Evolutionary conservation across 1,140 invertebrate genomes (phyloP), one percentile per base, ranked within the genome.

Genomic region (Drosophila yakuba): DNA sequence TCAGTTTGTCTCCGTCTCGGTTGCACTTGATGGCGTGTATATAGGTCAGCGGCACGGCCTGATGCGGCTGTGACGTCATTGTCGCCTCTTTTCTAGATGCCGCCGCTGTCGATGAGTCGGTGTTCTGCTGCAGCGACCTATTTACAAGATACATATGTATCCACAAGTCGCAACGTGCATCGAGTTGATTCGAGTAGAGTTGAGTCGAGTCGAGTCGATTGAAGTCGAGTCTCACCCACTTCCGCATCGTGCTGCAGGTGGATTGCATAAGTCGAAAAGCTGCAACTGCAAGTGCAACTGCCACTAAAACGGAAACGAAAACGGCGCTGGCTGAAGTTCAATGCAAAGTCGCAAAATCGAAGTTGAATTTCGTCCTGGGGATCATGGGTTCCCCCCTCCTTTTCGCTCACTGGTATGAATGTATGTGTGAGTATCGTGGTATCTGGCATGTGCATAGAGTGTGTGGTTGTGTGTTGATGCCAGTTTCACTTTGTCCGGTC

Each of bases 41-140:
- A 89, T 88, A 80, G 84, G 84, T 88, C 84, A 88, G 80, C 84
- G 84, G 80, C 84, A 88, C 84, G 36, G 63, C 55, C 57, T 59
- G 73, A 66, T 56, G 73, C 73, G 61, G 67, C 67, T 54, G 77
- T 88, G 84, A 88, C 84, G 84, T 88, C 83, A 88, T 88, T 89
- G 74, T 76, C 78, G 63, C 52, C 75, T 77, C 64, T 66, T 62
- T 75, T 78, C 80, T 60, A 69, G 55, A 61, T 63, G 55, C 64
- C 45, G 74, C 58, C 56, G 50, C 28, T 75, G 71, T 36, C 73
- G 74, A 68, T 77, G 74, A 54, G 56, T 55, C 54, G 57, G 45
- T 60, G 23, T 20, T 52, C 39, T 71, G 56, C 63, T 52, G 78
- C 74, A 78, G 60, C 83, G 83, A 86, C 83, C 83, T 73, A 86